Percentiles rank a stretch among this genome's conserved stretches.
These are phyloP conservation scores for Oxytorus armatus DNA, from an alignment of 2,888 invertebrate species.

Conservation along the genomic window DNA sequence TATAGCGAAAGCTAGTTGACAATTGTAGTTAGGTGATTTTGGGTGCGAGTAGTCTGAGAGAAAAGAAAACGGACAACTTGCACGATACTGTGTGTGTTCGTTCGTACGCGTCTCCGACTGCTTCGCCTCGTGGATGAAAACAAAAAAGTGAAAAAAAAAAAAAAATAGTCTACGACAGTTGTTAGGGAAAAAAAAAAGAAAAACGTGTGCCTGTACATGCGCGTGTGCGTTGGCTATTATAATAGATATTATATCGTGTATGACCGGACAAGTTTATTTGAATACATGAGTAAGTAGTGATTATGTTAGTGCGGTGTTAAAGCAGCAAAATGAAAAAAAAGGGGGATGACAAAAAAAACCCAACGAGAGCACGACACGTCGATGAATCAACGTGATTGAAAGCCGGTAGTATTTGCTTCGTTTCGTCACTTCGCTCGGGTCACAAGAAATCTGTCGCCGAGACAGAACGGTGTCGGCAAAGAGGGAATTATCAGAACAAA, in stretches of 20 bases:
- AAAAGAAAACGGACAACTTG: constrained; percentile 60
- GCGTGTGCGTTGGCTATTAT: constrained; percentile 40
- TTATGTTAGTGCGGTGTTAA: constrained; percentile 65
- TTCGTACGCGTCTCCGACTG: constrained; percentile 52
- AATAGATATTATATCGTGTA: constrained; percentile 48
- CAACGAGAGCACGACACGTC: constrained; percentile 32
- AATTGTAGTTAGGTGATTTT: constrained; percentile 70
- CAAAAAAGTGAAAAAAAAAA: constrained; percentile 42
- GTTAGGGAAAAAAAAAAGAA: constrained; percentile 16
- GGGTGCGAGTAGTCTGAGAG: constrained; percentile 64
- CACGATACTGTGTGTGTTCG: constrained; percentile 43
- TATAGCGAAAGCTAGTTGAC: constrained; percentile 70
- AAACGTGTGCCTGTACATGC: constrained; percentile 51
- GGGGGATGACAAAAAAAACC: constrained; percentile 34
- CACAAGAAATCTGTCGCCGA: no score
- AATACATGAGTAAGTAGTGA: constrained; percentile 61
- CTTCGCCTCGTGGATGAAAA: constrained; percentile 46
- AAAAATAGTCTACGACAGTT: constrained; percentile 51
- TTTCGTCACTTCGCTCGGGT: constrained; percentile 20
- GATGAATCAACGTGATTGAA: constrained; percentile 56
- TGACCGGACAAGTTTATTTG: constrained; percentile 61
- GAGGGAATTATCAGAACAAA: no score
- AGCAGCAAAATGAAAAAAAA: constrained; percentile 45
- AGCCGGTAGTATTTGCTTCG: constrained; percentile 59
- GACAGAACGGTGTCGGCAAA: no score